Percentiles rank a stretch among this genome's conserved stretches.
phyloP scores from a whole-genome alignment of 2,888 invertebrate genomes.

The Aleiodes leptofemur region DNA sequence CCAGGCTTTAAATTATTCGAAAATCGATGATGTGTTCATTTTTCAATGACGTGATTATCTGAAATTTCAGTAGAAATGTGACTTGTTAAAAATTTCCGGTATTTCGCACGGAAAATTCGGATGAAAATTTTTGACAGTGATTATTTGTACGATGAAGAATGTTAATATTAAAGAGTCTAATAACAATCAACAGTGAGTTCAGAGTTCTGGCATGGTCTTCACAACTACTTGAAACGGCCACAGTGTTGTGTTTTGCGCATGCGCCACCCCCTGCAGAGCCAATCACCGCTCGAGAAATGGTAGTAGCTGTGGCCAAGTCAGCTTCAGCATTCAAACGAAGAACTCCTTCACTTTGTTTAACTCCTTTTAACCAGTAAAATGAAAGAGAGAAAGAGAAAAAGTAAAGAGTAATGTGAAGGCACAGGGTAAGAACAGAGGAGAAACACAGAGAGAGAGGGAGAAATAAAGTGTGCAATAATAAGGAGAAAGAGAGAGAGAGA shows the following conservation, averaged over 20 bases:
- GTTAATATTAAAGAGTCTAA: constrained; percentile 7
- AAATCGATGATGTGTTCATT: too few relatives aligned
- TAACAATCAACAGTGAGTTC: constrained; percentile 14
- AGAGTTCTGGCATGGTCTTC: constrained; percentile 4
- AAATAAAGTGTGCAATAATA: constrained; percentile 25
- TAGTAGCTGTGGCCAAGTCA: constrained; percentile 67
- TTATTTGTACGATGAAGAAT: neutral
- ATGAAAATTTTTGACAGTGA: too few relatives aligned
- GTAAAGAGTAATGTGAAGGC: constrained; percentile 36
- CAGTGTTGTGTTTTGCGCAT: constrained; percentile 61
- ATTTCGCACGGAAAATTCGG: too few relatives aligned
- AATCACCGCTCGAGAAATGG: constrained; percentile 75
- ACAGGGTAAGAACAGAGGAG: constrained; percentile 20
- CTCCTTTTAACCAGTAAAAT: constrained; percentile 31
- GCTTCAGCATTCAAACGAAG: constrained; percentile 57
- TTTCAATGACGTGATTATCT: too few relatives aligned
- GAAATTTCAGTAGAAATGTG: too few relatives aligned
- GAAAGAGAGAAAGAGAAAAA: constrained; percentile 21
- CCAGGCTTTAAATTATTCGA: too few relatives aligned
- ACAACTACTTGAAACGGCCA: constrained; percentile 51
- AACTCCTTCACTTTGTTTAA: constrained; percentile 39
- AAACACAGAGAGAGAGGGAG: neutral
- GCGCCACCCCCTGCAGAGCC: constrained; percentile 74
- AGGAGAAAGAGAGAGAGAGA: constrained; percentile 26
- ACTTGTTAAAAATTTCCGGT: too few relatives aligned